These are phyloP conservation scores for Metaphire vulgaris DNA, from an alignment of 1,140 invertebrate species.

Conservation along the genomic window DNA sequence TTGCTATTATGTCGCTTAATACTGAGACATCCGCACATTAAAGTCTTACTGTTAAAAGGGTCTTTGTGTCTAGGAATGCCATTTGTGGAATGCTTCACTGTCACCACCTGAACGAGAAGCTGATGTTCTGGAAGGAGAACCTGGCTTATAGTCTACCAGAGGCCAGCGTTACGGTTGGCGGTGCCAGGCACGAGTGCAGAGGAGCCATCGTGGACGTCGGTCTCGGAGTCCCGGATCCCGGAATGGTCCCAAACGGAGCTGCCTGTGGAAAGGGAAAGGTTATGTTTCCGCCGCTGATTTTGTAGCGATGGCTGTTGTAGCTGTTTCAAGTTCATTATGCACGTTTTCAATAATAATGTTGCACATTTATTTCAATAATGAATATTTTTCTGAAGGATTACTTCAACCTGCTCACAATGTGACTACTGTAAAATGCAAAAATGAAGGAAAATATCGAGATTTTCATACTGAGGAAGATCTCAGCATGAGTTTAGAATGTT, in stretches of 20 bases:
- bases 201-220: slow-evolving; percentile 70
- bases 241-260: slow-evolving; percentile 87
- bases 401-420: neutral
- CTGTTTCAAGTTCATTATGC: neutral
- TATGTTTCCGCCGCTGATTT: slow-evolving; percentile 32
- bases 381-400: neutral
- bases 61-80: too few relatives aligned
- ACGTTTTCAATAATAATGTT: neutral
- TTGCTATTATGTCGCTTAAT: too few relatives aligned
- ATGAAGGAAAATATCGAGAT: too few relatives aligned
- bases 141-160: slow-evolving; percentile 58
- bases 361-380: neutral
- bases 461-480: too few relatives aligned
- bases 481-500: too few relatives aligned
- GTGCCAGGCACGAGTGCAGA: slow-evolving; percentile 15
- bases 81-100: slow-evolving; percentile 92
- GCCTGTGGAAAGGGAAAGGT: slow-evolving; percentile 84
- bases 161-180: slow-evolving; percentile 29
- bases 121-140: slow-evolving; percentile 95
- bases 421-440: neutral
- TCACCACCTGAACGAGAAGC: slow-evolving; percentile 78
- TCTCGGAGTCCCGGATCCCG: slow-evolving; percentile 84
- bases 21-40: too few relatives aligned
- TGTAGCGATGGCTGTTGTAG: neutral
- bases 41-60: too few relatives aligned